Percentiles rank a stretch among this genome's conserved stretches.
Conservation (phyloP, 2,888 invertebrate genomes). For the Drosophila acutilabella region DNA sequence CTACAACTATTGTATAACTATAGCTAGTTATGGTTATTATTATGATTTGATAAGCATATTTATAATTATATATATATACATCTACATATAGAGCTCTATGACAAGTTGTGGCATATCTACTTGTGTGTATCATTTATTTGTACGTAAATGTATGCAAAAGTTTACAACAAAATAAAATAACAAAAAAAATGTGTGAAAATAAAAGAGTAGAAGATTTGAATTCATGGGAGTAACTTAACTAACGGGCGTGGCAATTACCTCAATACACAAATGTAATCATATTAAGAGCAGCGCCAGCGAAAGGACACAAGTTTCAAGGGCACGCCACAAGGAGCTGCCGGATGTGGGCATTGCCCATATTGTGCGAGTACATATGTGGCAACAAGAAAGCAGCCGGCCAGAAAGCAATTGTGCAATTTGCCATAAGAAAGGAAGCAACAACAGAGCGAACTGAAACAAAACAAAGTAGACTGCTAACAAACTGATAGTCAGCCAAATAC, state of each 20-base stretch:
- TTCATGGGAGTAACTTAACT: conserved; percentile 4
- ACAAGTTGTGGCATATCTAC: conserved; percentile 68
- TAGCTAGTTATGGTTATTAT: conserved; percentile 47
- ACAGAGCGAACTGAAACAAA: conserved; percentile 30
- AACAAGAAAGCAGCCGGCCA: conserved; percentile 37
- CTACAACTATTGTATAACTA: conserved; percentile 25
- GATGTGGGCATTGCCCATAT: conserved; percentile 2
- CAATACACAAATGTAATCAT: conserved; percentile 34
- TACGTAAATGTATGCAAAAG: conserved; percentile 72
- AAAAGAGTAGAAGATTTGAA: neutral
- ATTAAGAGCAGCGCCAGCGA: conserved; percentile 28
- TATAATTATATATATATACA: conserved; percentile 6
- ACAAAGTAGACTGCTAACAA: neutral
- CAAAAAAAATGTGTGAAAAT: conserved; percentile 47
- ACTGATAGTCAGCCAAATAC: conserved; percentile 11
- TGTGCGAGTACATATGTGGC: conserved; percentile 17
- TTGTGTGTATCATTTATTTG: conserved; percentile 69
- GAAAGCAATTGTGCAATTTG: conserved; percentile 58
- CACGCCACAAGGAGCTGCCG: conserved; percentile 10
- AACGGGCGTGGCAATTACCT: conserved; percentile 9
- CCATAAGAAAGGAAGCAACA: conserved; percentile 44
- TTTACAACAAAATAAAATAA: conserved; percentile 60
- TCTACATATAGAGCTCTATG: conserved; percentile 31
- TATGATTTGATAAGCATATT: conserved; percentile 33
- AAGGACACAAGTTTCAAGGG: conserved; percentile 45